phyloP scores from a whole-genome alignment of 2,113 vertebrate genomes.

The Panurus biarmicus region DNA sequence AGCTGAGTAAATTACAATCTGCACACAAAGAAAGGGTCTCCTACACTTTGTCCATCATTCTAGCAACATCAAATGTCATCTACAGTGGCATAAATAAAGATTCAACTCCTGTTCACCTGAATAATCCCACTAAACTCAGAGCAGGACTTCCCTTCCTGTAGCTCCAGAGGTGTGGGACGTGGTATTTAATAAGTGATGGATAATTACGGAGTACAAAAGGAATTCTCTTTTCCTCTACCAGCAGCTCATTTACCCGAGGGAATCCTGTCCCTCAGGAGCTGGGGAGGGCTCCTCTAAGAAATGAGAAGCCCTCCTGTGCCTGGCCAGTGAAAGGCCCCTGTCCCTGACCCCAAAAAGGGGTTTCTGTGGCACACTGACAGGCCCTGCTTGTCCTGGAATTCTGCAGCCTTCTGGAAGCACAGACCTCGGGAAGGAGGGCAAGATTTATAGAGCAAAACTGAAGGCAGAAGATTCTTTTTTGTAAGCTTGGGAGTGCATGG shows the following conservation, averaged over 20 bases:
- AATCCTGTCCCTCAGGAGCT: neutral
- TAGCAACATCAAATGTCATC: neutral
- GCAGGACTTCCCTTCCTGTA: neutral
- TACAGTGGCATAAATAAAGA: neutral
- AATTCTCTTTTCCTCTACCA: neutral
- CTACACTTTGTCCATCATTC: neutral
- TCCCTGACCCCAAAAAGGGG: neutral
- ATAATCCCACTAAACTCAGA: neutral
- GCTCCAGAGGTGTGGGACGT: neutral
- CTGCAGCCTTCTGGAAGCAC: neutral
- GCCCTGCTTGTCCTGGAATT: neutral
- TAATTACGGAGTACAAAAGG: neutral
- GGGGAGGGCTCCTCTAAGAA: neutral
- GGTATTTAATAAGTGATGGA: neutral
- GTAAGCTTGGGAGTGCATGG: slow-evolving; percentile 25
- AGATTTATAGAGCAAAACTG: slow-evolving; percentile 56
- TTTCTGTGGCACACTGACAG: neutral
- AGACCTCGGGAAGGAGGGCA: neutral
- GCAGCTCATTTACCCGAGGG: neutral
- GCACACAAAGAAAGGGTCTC: neutral
- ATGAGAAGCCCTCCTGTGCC: neutral
- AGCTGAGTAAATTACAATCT: neutral
- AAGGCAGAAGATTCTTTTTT: slow-evolving; percentile 44
- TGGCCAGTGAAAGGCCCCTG: neutral
- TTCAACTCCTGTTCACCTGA: neutral